Conservation (phyloP, 2,113 vertebrate species). For the Melanocharis versteri region DNA sequence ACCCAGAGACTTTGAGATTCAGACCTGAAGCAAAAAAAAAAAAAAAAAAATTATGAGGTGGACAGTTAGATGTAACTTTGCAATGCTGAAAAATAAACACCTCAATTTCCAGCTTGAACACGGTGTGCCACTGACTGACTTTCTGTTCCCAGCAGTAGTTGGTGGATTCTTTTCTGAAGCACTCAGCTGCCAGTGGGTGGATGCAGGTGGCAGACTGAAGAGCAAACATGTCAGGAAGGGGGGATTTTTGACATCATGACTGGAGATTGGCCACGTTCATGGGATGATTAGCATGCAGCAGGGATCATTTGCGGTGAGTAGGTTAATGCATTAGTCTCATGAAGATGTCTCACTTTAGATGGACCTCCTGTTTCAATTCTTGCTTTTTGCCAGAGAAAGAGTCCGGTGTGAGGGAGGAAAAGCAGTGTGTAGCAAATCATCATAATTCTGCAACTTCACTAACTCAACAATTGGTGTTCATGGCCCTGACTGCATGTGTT, state of each 20-base stretch:
- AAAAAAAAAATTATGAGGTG: not conserved
- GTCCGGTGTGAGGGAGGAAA: not conserved
- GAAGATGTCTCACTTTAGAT: slow-evolving; percentile 13
- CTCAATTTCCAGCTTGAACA: not conserved
- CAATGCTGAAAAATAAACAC: not conserved
- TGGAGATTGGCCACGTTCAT: not conserved
- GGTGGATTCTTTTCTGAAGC: not conserved
- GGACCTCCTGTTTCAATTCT: not conserved
- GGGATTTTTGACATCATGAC: not conserved
- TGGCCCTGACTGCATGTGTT: not conserved
- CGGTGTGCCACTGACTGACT: not conserved
- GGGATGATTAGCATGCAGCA: not conserved
- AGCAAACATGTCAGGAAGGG: not conserved
- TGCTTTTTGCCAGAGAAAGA: not conserved
- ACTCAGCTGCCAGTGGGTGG: not conserved
- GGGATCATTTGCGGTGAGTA: not conserved
- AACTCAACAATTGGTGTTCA: not conserved
- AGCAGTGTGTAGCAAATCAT: not conserved
- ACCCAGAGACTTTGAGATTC: not conserved
- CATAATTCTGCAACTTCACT: not conserved
- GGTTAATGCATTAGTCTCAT: not conserved
- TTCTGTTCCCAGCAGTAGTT: not conserved
- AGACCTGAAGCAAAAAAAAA: not conserved
- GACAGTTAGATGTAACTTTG: not conserved
- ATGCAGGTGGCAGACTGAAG: not conserved